A percentile compares a stretch with the other conserved stretches of the same genome.
These are phyloP conservation scores for Gastracanthus pulcherrimus DNA, from an alignment of 2,888 invertebrate genomes.

Conservation along the genomic window DNA sequence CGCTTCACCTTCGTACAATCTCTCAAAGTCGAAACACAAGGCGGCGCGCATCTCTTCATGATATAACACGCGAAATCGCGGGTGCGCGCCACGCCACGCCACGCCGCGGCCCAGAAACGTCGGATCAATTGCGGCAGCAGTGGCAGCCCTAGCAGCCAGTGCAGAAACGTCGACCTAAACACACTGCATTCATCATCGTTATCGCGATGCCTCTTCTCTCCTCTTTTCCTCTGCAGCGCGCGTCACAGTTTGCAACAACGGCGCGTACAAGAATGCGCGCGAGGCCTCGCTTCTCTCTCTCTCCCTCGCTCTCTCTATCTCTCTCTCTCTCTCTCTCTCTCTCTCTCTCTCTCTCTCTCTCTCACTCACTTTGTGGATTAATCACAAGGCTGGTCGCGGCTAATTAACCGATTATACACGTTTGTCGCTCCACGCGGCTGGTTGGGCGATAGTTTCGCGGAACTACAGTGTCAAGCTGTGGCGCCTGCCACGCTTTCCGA, in stretches of 20 bases:
- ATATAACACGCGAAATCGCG: too few relatives aligned
- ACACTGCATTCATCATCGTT: conserved; percentile 28
- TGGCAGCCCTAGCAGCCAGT: not conserved
- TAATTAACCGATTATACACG: not conserved
- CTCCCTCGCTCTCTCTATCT: not conserved
- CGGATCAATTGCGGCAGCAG: conserved; percentile 13
- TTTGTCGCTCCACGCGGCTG: too few relatives aligned
- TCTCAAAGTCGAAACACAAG: not conserved
- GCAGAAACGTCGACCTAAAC: conserved; percentile 10
- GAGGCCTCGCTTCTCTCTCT: too few relatives aligned
- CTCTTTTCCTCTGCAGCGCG: not conserved
- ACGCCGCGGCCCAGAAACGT: conserved; percentile 17
- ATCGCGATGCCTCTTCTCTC: not conserved
- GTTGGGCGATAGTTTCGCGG: not conserved
- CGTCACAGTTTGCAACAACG: not conserved
- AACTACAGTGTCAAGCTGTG: too few relatives aligned
- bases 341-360: not conserved
- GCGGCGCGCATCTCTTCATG: not conserved
- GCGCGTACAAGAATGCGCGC: not conserved
- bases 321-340: not conserved
- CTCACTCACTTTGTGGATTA: conserved; percentile 14
- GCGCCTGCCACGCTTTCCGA: too few relatives aligned
- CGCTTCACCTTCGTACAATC: not conserved
- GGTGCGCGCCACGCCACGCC: not conserved
- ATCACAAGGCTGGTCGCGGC: too few relatives aligned